A percentile compares a stretch with the other conserved stretches of the same genome.
Conservation (phyloP, 1,140 invertebrate genomes). For the Eurosta solidaginis region DNA sequence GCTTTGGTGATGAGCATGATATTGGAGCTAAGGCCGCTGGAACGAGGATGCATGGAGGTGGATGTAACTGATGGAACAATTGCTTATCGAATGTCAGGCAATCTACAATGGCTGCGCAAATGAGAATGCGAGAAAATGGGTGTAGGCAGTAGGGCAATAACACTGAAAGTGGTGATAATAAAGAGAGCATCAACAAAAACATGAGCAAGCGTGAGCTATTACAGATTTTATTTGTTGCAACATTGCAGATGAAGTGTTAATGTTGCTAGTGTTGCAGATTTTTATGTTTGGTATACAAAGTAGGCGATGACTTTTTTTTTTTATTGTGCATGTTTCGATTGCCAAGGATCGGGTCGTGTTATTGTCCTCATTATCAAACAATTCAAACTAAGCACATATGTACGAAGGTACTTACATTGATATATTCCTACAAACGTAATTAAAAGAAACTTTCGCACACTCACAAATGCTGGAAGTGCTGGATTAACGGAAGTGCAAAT, state of each 20-base stretch:
- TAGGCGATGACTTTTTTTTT: neutral
- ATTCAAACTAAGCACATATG: neutral
- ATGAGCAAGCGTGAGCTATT: neutral
- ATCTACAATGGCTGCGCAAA: neutral
- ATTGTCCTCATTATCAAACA: neutral
- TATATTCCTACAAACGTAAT: neutral
- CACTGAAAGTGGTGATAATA: no score
- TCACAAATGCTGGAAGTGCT: no score
- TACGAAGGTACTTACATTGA: neutral
- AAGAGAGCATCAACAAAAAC: neutral
- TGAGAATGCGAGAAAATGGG: no score
- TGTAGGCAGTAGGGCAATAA: neutral
- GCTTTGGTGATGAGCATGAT: neutral
- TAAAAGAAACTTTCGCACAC: neutral
- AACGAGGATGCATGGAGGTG: neutral
- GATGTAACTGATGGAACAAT: neutral
- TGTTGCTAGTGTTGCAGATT: conserved; percentile 11
- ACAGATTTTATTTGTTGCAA: neutral
- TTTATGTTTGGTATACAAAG: neutral
- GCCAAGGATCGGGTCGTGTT: neutral
- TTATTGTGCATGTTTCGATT: neutral
- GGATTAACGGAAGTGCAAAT: neutral
- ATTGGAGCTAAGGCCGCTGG: neutral
- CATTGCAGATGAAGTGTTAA: conserved; percentile 27
- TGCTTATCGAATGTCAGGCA: conserved; percentile 2